These are phyloP conservation scores for Corbicula japonica DNA, from an alignment of 2,888 invertebrate species.

Conservation along the genomic window DNA sequence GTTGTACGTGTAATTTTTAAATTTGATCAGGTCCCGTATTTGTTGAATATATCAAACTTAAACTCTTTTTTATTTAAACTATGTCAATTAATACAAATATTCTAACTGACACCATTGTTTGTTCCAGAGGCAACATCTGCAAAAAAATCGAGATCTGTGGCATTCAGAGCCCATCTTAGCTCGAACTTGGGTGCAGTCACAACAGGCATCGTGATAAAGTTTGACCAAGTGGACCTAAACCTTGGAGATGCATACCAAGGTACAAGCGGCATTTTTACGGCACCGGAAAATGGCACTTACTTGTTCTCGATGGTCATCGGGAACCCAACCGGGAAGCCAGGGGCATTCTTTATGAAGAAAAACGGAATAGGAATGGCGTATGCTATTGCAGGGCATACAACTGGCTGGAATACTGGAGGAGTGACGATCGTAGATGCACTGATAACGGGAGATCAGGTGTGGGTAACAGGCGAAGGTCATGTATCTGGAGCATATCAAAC, in stretches of 20 bases:
- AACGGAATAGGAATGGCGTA: constrained; percentile 18
- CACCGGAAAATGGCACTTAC: constrained; percentile 29
- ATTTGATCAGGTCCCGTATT: no score
- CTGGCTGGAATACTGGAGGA: constrained; percentile 32
- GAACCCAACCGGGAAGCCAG: constrained; percentile 15
- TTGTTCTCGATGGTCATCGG: constrained; percentile 17
- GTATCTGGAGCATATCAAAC: constrained; percentile 7
- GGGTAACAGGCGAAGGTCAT: constrained; percentile 27
- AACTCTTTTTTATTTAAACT: no score
- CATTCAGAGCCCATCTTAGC: constrained; percentile 2
- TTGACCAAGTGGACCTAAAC: constrained; percentile 6
- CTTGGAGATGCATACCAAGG: constrained; percentile 17
- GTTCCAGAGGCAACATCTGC: background rate
- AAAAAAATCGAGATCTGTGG: background rate
- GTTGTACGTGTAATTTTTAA: no score
- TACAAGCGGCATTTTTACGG: constrained; percentile 10
- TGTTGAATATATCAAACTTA: no score
- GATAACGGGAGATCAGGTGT: constrained; percentile 3
- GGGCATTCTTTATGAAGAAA: constrained; percentile 1
- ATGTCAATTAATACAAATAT: no score
- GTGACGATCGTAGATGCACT: background rate
- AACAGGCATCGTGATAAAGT: background rate
- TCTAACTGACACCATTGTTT: background rate
- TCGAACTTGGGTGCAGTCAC: background rate
- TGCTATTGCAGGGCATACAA: constrained; percentile 19